These are phyloP conservation scores for Hippopotamus amphibius DNA, from an alignment of 2,113 vertebrate species.

Conservation along the genomic window DNA sequence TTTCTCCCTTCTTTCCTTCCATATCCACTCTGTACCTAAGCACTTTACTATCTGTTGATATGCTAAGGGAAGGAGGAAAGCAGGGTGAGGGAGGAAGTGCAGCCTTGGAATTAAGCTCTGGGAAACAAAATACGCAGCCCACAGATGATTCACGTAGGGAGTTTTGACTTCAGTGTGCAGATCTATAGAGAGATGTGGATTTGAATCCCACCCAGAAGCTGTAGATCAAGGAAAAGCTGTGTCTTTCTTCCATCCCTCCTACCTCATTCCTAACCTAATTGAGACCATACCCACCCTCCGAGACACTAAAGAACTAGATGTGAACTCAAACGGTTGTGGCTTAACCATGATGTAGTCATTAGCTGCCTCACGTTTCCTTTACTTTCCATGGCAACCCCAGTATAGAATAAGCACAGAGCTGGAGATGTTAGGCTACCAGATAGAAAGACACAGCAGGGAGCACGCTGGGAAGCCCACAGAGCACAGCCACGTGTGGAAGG, in stretches of 20 bases:
- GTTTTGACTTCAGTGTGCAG: not conserved
- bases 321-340: not conserved
- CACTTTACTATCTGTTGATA: not conserved
- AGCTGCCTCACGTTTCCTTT: not conserved
- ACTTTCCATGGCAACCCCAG: not conserved
- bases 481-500: not conserved
- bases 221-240: slow-evolving; percentile 50
- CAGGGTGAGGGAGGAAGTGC: not conserved
- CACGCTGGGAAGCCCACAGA: not conserved
- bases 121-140: slow-evolving; percentile 39
- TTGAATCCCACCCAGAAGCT: slow-evolving; percentile 62
- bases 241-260: slow-evolving; percentile 17
- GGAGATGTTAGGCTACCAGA: not conserved
- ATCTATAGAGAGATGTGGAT: slow-evolving; percentile 55
- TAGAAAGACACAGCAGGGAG: not conserved
- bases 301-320: not conserved
- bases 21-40: not conserved
- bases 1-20: no score
- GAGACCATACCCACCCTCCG: not conserved
- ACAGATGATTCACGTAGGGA: slow-evolving; percentile 25
- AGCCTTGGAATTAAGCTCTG: not conserved
- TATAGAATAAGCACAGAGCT: not conserved
- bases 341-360: not conserved
- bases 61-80: not conserved
- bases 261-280: slow-evolving; percentile 28